Conservation (phyloP, 2,797 vertebrate genomes). For the Furcifer pardalis region DNA sequence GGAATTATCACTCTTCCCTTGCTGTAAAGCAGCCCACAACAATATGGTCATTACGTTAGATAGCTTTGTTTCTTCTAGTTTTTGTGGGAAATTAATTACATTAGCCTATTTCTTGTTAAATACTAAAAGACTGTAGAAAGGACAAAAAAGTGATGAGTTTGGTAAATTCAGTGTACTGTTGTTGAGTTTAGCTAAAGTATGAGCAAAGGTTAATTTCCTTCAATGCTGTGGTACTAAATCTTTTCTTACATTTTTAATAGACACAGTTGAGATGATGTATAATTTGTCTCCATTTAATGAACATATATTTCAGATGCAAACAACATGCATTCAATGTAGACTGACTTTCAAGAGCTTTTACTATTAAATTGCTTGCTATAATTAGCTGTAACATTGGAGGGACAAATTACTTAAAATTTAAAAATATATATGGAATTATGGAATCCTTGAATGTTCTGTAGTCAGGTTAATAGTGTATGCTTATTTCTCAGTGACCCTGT, state of each 20-base stretch:
- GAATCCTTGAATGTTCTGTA: neutral
- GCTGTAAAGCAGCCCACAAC: slow-evolving; percentile 18
- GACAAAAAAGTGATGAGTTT: neutral
- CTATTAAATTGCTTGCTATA: too few relatives aligned
- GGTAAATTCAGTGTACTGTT: too few relatives aligned
- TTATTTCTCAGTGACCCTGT: neutral
- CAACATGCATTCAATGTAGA: too few relatives aligned
- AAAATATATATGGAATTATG: neutral
- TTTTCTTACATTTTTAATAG: too few relatives aligned
- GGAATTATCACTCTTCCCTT: slow-evolving; percentile 56
- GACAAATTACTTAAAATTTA: too few relatives aligned
- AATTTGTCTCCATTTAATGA: too few relatives aligned
- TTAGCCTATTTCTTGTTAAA: slow-evolving; percentile 26
- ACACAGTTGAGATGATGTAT: too few relatives aligned
- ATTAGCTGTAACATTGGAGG: too few relatives aligned
- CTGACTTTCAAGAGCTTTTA: too few relatives aligned
- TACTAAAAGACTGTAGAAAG: slow-evolving; percentile 21
- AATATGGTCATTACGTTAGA: slow-evolving; percentile 26
- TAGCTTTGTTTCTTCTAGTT: slow-evolving; percentile 7
- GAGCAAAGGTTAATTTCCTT: too few relatives aligned
- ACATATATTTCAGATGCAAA: too few relatives aligned
- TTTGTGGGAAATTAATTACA: neutral
- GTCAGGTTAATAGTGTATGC: neutral
- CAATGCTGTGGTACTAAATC: too few relatives aligned
- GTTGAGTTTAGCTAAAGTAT: neutral